Conservation (phyloP, 2,888 invertebrate genomes). For the Oasisia sp. region DNA sequence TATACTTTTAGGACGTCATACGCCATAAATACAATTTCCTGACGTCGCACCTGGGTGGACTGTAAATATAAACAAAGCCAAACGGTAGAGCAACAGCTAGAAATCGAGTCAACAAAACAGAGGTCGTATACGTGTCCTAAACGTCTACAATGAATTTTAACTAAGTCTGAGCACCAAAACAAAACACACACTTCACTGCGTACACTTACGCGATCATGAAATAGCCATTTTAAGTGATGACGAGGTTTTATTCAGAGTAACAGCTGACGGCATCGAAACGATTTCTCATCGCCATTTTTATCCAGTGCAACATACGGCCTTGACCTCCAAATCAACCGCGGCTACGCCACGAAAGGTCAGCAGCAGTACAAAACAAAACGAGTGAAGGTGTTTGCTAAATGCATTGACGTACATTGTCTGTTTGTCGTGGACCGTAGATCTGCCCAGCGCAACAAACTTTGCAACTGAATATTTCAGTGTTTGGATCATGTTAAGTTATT, state of each 20-base stretch:
- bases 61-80: slow-evolving; percentile 14
- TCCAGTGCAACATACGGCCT: slow-evolving; percentile 17
- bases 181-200: neutral
- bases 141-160: neutral
- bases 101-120: neutral
- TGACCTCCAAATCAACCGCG: slow-evolving; percentile 3
- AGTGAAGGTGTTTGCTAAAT: neutral
- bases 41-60: slow-evolving; percentile 14
- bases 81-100: neutral
- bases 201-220: slow-evolving; percentile 17
- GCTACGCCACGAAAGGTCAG: neutral
- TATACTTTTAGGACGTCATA: neutral
- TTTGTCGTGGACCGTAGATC: too few relatives aligned
- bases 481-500: too few relatives aligned
- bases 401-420: neutral
- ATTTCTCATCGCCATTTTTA: slow-evolving; percentile 17
- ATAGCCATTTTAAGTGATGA: slow-evolving; percentile 12
- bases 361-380: neutral
- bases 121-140: neutral
- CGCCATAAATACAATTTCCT: neutral
- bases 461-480: too few relatives aligned
- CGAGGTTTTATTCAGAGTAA: slow-evolving; percentile 1
- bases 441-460: too few relatives aligned
- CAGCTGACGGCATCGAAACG: slow-evolving; percentile 2
- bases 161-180: neutral